Evolutionary conservation across 2,888 invertebrate species (phyloP).

Genomic region (Aphodius sticticus): DNA sequence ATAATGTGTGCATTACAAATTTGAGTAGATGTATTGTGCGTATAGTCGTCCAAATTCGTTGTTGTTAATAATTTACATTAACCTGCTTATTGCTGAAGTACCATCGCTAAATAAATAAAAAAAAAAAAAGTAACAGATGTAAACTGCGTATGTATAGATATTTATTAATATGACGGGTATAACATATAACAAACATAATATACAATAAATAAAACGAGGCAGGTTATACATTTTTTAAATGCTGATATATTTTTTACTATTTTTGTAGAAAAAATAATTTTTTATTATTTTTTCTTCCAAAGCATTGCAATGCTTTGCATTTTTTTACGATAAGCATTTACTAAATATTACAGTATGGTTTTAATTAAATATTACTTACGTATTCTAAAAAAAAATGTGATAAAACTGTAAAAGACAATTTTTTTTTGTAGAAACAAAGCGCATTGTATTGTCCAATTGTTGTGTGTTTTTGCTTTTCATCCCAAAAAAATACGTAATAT

Average conservation of each 20-base stretch:
- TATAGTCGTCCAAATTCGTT: neutral
- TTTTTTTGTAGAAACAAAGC: constrained; percentile 6
- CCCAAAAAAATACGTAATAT: neutral
- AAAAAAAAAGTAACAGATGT: too few species aligned
- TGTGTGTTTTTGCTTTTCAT: constrained; percentile 7
- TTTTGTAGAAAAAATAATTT: constrained; percentile 8
- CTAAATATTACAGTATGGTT: constrained; percentile 29
- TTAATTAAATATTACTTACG: constrained; percentile 7
- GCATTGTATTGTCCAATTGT: constrained; percentile 15
- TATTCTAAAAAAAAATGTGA: constrained; percentile 46
- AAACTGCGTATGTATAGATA: neutral
- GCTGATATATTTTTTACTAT: neutral
- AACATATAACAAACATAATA: neutral
- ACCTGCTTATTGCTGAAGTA: neutral
- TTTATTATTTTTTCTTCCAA: neutral
- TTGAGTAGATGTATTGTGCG: neutral
- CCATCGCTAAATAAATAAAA: neutral
- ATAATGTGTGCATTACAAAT: too few species aligned
- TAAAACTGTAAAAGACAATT: constrained; percentile 47
- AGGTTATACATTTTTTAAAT: neutral
- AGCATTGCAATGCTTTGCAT: constrained; percentile 12
- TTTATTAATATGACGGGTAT: neutral
- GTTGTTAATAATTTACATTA: neutral
- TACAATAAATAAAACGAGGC: neutral
- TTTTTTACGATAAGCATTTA: constrained; percentile 17